A percentile compares a stretch with the other conserved stretches of the same genome.
Conservation (phyloP, 30 jellyfish, hydroid and myxozoan genomes). For the Rhopilema esculentum region DNA sequence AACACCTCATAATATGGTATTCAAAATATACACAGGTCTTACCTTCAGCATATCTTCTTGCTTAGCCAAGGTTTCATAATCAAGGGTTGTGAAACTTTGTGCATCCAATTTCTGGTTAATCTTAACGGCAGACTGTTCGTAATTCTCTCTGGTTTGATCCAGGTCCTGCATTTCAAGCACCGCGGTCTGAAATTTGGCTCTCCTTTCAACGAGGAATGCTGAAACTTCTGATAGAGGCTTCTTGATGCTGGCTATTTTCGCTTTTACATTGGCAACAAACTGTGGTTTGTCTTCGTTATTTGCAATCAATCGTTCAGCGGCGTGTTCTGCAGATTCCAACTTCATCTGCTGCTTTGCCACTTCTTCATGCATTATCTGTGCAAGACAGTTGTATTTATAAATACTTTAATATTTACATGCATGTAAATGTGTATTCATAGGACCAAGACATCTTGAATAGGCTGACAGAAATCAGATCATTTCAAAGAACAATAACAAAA, state of each 20-base stretch:
- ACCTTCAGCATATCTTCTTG: slow-evolving; percentile 84
- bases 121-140: slow-evolving; percentile 47
- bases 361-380: slow-evolving; percentile 77
- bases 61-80: slow-evolving; percentile 74
- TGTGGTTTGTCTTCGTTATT: slow-evolving; percentile 86
- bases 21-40: too few relatives aligned
- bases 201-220: slow-evolving; percentile 62
- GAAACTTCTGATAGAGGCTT: slow-evolving; percentile 78
- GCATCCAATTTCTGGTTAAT: slow-evolving; percentile 55
- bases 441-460: too few relatives aligned
- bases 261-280: slow-evolving; percentile 76
- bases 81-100: slow-evolving; percentile 76
- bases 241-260: slow-evolving; percentile 61
- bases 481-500: too few relatives aligned
- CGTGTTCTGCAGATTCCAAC: slow-evolving; percentile 71
- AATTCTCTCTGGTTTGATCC: slow-evolving; percentile 58
- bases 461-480: too few relatives aligned
- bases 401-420: too few relatives aligned
- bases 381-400: background rate
- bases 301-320: slow-evolving; percentile 77
- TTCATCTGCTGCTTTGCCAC: slow-evolving; percentile 73
- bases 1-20: too few relatives aligned
- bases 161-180: slow-evolving; percentile 68
- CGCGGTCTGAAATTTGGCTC: slow-evolving; percentile 62
- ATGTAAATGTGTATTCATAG: too few relatives aligned